A percentile compares a stretch with the other conserved stretches of the same genome.
These are phyloP conservation scores for Meloidogyne exigua DNA, from an alignment of 1,140 invertebrate species.

Conservation along the genomic window DNA sequence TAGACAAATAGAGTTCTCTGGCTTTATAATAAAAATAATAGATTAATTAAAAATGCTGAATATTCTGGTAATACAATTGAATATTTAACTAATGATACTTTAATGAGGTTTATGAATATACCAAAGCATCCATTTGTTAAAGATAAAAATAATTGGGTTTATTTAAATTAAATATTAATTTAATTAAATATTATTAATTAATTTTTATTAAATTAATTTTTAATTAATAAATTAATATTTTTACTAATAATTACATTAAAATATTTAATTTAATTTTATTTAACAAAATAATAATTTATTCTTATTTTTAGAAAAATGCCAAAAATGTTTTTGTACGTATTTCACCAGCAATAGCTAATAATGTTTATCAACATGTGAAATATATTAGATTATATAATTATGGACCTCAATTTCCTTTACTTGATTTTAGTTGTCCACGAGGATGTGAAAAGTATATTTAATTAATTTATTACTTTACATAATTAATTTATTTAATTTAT, in stretches of 20 bases:
- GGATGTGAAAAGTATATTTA: not conserved
- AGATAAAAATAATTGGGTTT: not conserved
- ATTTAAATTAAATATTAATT: no score
- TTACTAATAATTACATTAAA: no score
- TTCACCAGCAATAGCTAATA: not conserved
- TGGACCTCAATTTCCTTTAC: not conserved
- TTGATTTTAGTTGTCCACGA: not conserved
- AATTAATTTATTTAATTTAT: no score
- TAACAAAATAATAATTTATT: not conserved
- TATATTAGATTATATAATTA: not conserved
- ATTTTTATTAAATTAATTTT: no score
- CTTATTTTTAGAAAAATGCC: not conserved
- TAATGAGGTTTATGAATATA: not conserved
- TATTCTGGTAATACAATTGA: not conserved
- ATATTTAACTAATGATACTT: not conserved
- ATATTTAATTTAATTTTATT: no score
- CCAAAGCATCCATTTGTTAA: not conserved
- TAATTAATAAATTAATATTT: not conserved
- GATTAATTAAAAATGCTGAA: not conserved
- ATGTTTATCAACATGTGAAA: not conserved
- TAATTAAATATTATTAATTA: no score
- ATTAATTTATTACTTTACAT: no score
- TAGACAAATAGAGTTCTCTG: not conserved
- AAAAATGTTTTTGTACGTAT: not conserved
- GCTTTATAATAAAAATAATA: not conserved